A percentile compares a stretch with the other conserved stretches of the same genome.
phyloP scores from a whole-genome alignment of 2,888 invertebrate genomes.

The Neria commutata region DNA sequence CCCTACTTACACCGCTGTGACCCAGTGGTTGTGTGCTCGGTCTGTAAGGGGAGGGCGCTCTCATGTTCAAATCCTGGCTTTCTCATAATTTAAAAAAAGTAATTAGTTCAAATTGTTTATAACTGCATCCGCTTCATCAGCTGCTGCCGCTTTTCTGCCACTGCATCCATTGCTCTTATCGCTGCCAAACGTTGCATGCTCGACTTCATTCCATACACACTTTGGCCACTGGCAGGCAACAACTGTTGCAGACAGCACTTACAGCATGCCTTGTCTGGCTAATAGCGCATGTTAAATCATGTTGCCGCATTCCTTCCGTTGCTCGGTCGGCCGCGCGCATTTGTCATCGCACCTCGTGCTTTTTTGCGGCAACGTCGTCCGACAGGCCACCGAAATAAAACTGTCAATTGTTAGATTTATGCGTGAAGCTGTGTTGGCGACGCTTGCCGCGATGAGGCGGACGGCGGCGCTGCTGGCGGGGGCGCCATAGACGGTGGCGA shows the following conservation, averaged over 20 bases:
- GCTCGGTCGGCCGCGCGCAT: conserved; percentile 10
- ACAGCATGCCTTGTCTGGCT: background rate
- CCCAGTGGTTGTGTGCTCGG: no score
- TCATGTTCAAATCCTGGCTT: no score
- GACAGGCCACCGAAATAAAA: conserved; percentile 7
- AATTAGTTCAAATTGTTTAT: no score
- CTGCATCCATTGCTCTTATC: no score
- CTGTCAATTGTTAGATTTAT: conserved; percentile 17
- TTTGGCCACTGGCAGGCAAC: background rate
- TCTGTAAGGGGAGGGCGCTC: no score
- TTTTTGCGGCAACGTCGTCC: background rate
- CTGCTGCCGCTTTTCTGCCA: no score
- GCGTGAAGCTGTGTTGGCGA: background rate
- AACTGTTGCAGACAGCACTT: background rate
- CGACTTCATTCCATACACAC: no score
- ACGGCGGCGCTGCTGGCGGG: background rate
- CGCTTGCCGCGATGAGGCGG: background rate
- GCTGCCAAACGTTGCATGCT: no score
- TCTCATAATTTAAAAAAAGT: no score
- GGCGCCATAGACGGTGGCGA: no score
- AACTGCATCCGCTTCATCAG: no score
- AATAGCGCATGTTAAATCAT: conserved; percentile 23
- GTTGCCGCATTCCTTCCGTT: conserved; percentile 21
- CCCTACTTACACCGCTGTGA: no score
- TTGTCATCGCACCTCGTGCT: background rate